Conservation (phyloP, 1,140 invertebrate species). For the Aphelenchoides fujianensis region DNA sequence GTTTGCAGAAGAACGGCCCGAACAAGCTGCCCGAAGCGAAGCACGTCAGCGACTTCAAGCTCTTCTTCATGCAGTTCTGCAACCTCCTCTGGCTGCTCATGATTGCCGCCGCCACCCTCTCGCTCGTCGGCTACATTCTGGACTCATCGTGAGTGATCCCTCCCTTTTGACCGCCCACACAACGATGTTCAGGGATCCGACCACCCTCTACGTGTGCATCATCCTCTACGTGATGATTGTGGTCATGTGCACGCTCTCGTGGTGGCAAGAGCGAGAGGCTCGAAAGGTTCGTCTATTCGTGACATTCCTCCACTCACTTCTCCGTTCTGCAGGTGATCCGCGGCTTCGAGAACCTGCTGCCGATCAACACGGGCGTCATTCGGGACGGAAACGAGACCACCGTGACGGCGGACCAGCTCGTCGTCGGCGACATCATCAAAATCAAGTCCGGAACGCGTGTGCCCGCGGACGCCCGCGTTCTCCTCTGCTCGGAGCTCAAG, state of each 20-base stretch:
- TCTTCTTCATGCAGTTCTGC: conserved; percentile 35
- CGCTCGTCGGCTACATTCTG: conserved; percentile 22
- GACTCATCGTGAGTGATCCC: conserved; percentile 25
- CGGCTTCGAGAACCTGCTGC: conserved; percentile 49
- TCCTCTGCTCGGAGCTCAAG: conserved; percentile 71
- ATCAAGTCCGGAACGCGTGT: conserved; percentile 91
- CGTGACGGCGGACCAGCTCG: conserved; percentile 81
- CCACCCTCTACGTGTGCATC: conserved; percentile 36
- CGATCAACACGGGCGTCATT: conserved; percentile 85
- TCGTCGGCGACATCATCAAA: conserved; percentile 86
- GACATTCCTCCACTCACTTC: not conserved
- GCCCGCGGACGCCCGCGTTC: conserved; percentile 85
- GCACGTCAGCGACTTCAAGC: conserved; percentile 34
- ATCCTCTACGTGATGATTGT: conserved; percentile 50
- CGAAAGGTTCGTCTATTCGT: conserved; percentile 29
- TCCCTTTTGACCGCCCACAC: conserved; percentile 19
- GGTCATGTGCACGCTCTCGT: conserved; percentile 47
- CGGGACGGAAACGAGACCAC: conserved; percentile 88
- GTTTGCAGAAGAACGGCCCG: conserved; percentile 41
- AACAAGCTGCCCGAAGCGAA: conserved; percentile 35
- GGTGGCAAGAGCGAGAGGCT: conserved; percentile 43
- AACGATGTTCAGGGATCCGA: conserved; percentile 18
- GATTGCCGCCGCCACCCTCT: conserved; percentile 29
- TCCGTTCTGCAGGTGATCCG: conserved; percentile 44
- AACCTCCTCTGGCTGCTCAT: conserved; percentile 39